Evolutionary conservation across 1,140 invertebrate species (phyloP).

Genomic region (Orchestia grillus): DNA sequence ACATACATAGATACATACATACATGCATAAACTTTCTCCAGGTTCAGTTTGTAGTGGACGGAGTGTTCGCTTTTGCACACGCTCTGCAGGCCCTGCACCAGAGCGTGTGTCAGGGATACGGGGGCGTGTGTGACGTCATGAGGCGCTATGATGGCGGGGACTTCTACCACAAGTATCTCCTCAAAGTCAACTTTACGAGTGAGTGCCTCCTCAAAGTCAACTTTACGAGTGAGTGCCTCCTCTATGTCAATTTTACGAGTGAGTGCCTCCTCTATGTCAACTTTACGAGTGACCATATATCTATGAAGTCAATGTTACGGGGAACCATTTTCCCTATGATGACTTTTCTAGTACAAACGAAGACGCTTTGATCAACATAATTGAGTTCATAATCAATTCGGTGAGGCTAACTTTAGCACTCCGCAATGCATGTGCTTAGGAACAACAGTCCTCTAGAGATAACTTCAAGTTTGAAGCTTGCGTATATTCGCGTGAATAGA

Average conservation of each 20-base stretch:
- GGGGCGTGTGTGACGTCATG: conserved; percentile 77
- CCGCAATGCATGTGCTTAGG: too few relatives aligned
- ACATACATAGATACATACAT: too few relatives aligned
- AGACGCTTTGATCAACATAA: too few relatives aligned
- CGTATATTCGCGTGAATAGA: too few relatives aligned
- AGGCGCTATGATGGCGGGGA: conserved; percentile 79
- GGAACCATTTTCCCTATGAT: background rate
- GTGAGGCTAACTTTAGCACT: too few relatives aligned
- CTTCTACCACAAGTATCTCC: conserved; percentile 80
- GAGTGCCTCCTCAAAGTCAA: conserved; percentile 76
- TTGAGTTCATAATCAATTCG: too few relatives aligned
- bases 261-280: conserved; percentile 76
- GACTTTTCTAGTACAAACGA: background rate
- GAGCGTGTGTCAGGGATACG: conserved; percentile 74
- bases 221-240: conserved; percentile 77
- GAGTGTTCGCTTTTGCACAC: conserved; percentile 87
- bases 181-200: conserved; percentile 80
- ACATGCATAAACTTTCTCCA: too few relatives aligned
- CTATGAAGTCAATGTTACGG: background rate
- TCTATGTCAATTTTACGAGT: conserved; percentile 79
- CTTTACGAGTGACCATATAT: conserved; percentile 77
- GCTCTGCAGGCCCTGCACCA: conserved; percentile 79
- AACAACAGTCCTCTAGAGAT: too few relatives aligned
- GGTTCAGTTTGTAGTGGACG: conserved; percentile 89
- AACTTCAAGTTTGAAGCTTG: too few relatives aligned